These are phyloP conservation scores for Encarsia formosa DNA, from an alignment of 2,888 invertebrate genomes.

Conservation along the genomic window DNA sequence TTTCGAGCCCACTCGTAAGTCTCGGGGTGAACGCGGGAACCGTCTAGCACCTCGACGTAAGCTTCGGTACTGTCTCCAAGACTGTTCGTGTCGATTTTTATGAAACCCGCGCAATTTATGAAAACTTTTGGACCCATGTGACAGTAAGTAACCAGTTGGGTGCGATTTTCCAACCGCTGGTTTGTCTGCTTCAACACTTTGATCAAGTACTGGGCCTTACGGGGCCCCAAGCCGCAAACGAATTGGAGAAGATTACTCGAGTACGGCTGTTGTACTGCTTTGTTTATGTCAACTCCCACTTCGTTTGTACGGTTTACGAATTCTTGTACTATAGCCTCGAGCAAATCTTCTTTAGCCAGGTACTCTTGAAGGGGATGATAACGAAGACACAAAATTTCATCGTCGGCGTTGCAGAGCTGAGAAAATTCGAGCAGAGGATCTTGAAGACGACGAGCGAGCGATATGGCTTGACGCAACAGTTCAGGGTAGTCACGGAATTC, in stretches of 20 bases:
- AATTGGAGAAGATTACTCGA: conserved; percentile 90
- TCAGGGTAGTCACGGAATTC: conserved; percentile 94
- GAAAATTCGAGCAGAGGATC: conserved; percentile 96
- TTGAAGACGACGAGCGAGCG: conserved; percentile 85
- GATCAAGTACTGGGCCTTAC: conserved; percentile 85
- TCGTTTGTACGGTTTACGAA: conserved; percentile 95
- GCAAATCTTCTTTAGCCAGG: conserved; percentile 76
- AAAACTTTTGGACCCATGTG: conserved; percentile 98
- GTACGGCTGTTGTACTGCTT: conserved; percentile 83
- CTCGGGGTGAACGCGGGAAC: conserved; percentile 97
- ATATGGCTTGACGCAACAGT: conserved; percentile 86
- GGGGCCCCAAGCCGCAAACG: conserved; percentile 92
- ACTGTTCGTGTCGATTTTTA: conserved; percentile 96
- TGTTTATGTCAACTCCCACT: conserved; percentile 95
- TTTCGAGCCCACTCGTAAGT: conserved; percentile 99
- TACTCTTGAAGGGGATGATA: conserved; percentile 86
- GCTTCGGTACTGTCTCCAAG: conserved; percentile 91
- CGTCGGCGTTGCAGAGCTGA: conserved; percentile 91
- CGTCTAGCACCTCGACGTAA: conserved; percentile 93
- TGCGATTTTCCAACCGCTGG: conserved; percentile 87
- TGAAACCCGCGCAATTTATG: conserved; percentile 98
- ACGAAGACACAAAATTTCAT: conserved; percentile 91
- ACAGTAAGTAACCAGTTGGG: conserved; percentile 90
- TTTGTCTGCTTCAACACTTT: conserved; percentile 87
- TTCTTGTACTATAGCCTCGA: conserved; percentile 82